Percentiles rank a stretch among this genome's conserved stretches.
Conservation (phyloP, 2,797 vertebrate species). For the Percopsis omiscomaycus region DNA sequence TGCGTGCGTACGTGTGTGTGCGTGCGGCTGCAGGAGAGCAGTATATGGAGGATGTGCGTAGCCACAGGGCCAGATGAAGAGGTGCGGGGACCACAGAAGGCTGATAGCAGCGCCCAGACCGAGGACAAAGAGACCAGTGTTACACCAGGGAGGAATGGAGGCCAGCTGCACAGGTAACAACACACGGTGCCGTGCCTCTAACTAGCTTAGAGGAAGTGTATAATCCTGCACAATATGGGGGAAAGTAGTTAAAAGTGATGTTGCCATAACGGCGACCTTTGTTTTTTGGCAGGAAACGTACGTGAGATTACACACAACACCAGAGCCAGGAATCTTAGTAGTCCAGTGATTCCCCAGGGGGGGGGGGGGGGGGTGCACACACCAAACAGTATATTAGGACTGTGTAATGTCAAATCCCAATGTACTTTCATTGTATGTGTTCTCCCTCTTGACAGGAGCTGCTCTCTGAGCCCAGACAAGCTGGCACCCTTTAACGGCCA, state of each 20-base stretch:
- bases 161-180: constrained; percentile 71
- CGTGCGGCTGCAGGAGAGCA: constrained; percentile 78
- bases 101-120: constrained; percentile 61
- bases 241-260: not conserved
- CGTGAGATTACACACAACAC: no score
- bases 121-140: constrained; percentile 61
- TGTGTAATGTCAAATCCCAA: no score
- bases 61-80: constrained; percentile 68
- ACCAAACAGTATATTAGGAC: no score
- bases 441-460: constrained; percentile 53
- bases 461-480: constrained; percentile 63
- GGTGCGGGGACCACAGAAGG: constrained; percentile 59
- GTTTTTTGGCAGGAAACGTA: not conserved
- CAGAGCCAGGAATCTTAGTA: no score
- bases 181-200: constrained; percentile 4
- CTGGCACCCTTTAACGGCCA: constrained; percentile 70
- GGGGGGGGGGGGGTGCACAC: no score
- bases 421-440: no score
- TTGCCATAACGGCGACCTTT: no score
- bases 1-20: constrained; percentile 42
- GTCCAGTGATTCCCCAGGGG: no score
- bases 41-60: constrained; percentile 83
- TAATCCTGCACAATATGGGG: not conserved
- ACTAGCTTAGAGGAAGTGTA: not conserved
- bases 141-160: constrained; percentile 46